Conservation (phyloP, 2,113 vertebrate species). For the Galeopterus variegatus region DNA sequence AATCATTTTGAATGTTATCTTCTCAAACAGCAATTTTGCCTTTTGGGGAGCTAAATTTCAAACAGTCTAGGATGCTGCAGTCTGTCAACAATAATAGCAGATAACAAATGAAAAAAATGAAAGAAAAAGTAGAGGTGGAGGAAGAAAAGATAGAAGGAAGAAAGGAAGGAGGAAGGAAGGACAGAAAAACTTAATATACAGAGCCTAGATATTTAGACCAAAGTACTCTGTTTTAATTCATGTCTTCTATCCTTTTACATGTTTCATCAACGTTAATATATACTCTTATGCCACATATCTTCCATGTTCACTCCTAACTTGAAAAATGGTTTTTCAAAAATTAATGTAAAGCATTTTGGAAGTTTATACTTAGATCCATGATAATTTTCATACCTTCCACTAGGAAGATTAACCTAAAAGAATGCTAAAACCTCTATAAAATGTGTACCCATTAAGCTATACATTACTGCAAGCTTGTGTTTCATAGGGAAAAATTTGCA, state of each 20-base stretch:
- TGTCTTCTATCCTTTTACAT: not conserved
- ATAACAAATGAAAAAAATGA: not conserved
- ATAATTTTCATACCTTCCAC: not conserved
- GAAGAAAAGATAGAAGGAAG: not conserved
- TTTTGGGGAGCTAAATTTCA: constrained; percentile 75
- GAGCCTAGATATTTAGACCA: not conserved
- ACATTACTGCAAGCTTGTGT: constrained; percentile 1
- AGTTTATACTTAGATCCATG: not conserved
- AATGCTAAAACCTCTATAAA: not conserved
- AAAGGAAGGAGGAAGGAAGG: not conserved
- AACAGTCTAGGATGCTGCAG: not conserved
- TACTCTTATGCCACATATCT: not conserved
- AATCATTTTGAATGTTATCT: constrained; percentile 49
- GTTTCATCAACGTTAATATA: not conserved
- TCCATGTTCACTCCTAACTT: not conserved
- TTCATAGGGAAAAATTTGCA: not conserved
- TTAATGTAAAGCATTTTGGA: not conserved
- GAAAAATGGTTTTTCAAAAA: constrained; percentile 14
- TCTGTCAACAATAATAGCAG: constrained; percentile 49
- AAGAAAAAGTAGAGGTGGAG: not conserved
- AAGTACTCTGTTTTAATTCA: not conserved
- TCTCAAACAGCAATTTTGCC: constrained; percentile 58
- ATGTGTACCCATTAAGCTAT: not conserved
- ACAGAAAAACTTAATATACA: not conserved
- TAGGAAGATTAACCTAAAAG: not conserved